A percentile compares a stretch with the other conserved stretches of the same genome.
Evolutionary conservation across 2,888 invertebrate genomes (phyloP).

Genomic region (Volucella inflata): DNA sequence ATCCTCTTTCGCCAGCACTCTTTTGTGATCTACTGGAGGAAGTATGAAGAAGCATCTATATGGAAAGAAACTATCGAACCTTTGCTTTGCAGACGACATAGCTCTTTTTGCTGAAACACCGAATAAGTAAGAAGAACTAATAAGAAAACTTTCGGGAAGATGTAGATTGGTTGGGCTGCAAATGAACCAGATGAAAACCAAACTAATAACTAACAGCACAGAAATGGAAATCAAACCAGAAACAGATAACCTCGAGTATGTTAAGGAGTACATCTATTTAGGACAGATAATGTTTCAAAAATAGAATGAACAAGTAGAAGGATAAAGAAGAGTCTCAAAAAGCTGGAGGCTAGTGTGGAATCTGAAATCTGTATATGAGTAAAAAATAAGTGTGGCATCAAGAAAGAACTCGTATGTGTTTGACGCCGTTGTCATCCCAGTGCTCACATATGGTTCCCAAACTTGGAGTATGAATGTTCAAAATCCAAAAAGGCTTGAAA

Average conservation of each 20-base stretch:
- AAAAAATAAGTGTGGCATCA: too few relatives aligned
- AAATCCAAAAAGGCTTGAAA: too few relatives aligned
- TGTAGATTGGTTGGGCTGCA: neutral
- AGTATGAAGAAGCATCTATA: constrained; percentile 6
- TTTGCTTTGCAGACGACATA: constrained; percentile 13
- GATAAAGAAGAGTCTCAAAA: neutral
- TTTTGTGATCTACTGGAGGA: neutral
- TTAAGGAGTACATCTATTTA: neutral
- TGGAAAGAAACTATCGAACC: neutral
- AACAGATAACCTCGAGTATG: neutral
- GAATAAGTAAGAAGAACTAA: neutral
- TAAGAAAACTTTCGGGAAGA: neutral
- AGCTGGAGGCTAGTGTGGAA: too few relatives aligned
- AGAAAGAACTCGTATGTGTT: too few relatives aligned
- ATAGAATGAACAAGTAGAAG: neutral
- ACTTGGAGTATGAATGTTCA: too few relatives aligned
- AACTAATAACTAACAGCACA: too few relatives aligned
- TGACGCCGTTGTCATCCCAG: too few relatives aligned
- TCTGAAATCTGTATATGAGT: too few relatives aligned
- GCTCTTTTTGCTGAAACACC: neutral
- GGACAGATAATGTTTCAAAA: neutral
- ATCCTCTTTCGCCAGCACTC: neutral
- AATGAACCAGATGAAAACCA: constrained; percentile 7
- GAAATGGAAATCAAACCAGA: neutral
- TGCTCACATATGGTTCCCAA: too few relatives aligned